Conservation (phyloP, 2,113 vertebrate species). For the Centropus unirufus region DNA sequence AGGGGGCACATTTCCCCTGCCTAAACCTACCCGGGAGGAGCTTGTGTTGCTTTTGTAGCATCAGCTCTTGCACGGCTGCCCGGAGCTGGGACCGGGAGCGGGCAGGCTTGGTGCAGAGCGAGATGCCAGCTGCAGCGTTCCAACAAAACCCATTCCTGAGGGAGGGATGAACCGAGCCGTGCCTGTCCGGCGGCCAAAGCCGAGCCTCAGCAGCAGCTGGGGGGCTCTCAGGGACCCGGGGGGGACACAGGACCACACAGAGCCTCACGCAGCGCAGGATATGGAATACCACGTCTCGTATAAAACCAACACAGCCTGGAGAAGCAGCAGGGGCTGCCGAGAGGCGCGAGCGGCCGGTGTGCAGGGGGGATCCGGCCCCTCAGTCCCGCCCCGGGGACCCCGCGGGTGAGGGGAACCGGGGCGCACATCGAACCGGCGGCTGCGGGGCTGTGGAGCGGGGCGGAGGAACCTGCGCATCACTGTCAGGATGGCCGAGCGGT, state of each 20-base stretch:
- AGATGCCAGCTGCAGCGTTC: not conserved
- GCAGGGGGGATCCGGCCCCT: too few relatives aligned
- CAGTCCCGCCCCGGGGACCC: too few relatives aligned
- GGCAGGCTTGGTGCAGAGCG: not conserved
- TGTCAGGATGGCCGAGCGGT: constrained; percentile 82
- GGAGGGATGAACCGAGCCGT: not conserved
- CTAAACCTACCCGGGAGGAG: too few relatives aligned
- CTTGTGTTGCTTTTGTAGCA: not conserved
- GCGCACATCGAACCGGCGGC: not conserved
- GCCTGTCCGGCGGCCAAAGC: fast-evolving
- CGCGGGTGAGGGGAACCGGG: too few relatives aligned
- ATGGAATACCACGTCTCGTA: not conserved
- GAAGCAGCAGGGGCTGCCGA: not conserved
- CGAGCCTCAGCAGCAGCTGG: fast-evolving
- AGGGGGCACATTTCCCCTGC: too few relatives aligned
- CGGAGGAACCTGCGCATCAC: fast-evolving
- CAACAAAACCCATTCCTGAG: not conserved
- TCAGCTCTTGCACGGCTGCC: not conserved
- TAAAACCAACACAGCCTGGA: fast-evolving
- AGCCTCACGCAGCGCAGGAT: too few relatives aligned
- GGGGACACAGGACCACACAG: too few relatives aligned
- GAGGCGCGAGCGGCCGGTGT: too few relatives aligned
- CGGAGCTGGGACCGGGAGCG: fast-evolving
- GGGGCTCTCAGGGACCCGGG: not conserved
- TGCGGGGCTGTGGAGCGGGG: too few relatives aligned